Evolutionary conservation across 2,113 vertebrate species (phyloP).

Genomic region (Chitala chitala): DNA sequence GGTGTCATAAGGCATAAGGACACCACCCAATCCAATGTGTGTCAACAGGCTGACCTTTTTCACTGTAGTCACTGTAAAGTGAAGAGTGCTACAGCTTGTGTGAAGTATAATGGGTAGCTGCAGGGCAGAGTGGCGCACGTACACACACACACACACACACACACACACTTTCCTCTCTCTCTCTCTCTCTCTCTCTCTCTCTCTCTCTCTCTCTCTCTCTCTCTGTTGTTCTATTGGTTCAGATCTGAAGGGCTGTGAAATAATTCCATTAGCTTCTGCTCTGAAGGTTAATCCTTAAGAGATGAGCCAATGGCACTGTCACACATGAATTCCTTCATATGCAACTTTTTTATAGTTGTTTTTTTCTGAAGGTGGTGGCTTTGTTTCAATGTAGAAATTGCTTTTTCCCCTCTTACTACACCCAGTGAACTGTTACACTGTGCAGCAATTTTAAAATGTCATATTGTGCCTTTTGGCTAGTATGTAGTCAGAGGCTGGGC

Average conservation of each 20-base stretch:
- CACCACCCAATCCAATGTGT: neutral
- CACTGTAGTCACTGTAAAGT: neutral
- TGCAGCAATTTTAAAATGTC: neutral
- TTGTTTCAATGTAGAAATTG: too few relatives aligned
- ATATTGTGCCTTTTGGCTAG: neutral
- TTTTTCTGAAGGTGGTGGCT: too few relatives aligned
- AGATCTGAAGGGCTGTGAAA: neutral
- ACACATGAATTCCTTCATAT: too few relatives aligned
- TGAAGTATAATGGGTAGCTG: neutral
- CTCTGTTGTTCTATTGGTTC: neutral
- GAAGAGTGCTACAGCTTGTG: neutral
- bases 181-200: neutral
- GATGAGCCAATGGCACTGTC: constrained; percentile 7
- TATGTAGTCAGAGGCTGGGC: neutral
- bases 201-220: neutral
- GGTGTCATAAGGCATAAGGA: constrained; percentile 1
- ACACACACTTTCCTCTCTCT: neutral
- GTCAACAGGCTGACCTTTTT: constrained; percentile 6
- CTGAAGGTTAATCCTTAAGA: constrained; percentile 15
- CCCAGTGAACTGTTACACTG: neutral
- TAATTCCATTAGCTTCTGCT: neutral
- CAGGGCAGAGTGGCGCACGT: too few relatives aligned
- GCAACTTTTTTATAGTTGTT: too few relatives aligned
- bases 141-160: too few relatives aligned
- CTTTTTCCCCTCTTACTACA: neutral